Evolutionary conservation across 2,888 invertebrate species (phyloP), one percentile per base, ranked within the genome.

Genomic region (Dynastes hyllus): DNA sequence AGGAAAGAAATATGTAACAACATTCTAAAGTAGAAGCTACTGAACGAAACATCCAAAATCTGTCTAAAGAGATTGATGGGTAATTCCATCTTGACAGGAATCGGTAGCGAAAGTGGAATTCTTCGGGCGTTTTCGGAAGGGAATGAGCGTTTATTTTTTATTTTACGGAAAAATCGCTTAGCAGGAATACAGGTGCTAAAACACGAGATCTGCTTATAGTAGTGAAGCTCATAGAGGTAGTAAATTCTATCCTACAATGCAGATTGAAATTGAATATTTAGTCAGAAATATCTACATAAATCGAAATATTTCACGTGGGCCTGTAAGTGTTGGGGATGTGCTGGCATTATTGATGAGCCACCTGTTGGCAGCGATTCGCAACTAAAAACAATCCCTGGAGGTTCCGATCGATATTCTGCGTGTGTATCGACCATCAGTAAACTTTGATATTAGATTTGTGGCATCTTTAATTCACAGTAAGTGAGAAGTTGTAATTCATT

Each of bases 271-370:
- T 58, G 55, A 69, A 69, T 61, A 22, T 66, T 76, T 51, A 55
- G 67, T 16, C 22, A 13, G 53, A 9, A 3, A 45, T 69, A 27
- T 66, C 55, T 61, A 58, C 61, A 61, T 69, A 77, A 22, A 77
- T 69, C 61, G 45, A 77, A 77, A 50, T 69, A 77, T 77, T 77
- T 77, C 55, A 37, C 67, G 37, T 37, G 73, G 40, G 50, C 73
- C 37, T 32, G 58, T 22, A 73, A 40, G 73, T 40, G 77, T 58
- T 53, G 65, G 71, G 78, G 51, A 78, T 75, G 66, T 16, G 63
- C 51, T n/a, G 50, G 70, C 76, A 79, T 79, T 79, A 79, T 79
- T 79, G 79, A 79, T 79, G 79, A 69, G 76, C 79, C 79, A 79
- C 79, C 79, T 79, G 79, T 79, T 79, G 79, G 76, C 50, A 50